Base-by-base conservation (phyloP, 2,888 invertebrate genomes). In the Lacanobia oleracea region DNA sequence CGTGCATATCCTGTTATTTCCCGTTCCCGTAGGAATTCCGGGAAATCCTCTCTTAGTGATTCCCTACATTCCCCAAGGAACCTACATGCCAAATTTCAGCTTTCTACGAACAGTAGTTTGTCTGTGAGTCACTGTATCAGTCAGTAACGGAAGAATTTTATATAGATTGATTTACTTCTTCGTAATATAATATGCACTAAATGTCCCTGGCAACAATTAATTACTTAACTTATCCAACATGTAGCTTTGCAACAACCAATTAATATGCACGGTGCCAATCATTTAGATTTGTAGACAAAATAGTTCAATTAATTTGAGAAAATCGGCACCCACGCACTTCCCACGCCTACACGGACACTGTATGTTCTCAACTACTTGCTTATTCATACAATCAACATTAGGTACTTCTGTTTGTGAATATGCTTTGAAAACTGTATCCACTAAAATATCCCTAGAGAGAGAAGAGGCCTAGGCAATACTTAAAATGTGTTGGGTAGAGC, bases 221-320 rank as follows among this genome's bases (percentile, higher is more conserved):
- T 23, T 51, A 67, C 2, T 50, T 37, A 23, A 3, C 7, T 16
- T 33, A 43, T 43, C 18, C 21, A 50, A 16, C 9, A n/a, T 0
- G 0, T 45, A 60, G 21, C 16, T 53, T 45, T 27, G 18, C 27
- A 50, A 21, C 21, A 21, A 37, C 3, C 21, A 40, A 54, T 56
- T 33, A 62, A 63, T 18, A 64, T 50, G 33, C 65, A 65, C 1
- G 14, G 45, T 37, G n/a, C 37, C 53, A 23, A 71, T 72, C 48
- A 71, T 2, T 72, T 53, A 51, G 3, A 72, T 53, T 59, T 45
- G 51, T 72, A 59, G 51, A 71, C 9, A 56, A 70, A 56, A 48
- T 71, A 48, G 37, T 48, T 40, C 48, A 72, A 60, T 72, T 45
- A 59, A 60, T n/a, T 18, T 40, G 23, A 71, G 48, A 57, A 70